Evolutionary conservation across 2,113 vertebrate species (phyloP).

Genomic region (Manacus vitellinus): DNA sequence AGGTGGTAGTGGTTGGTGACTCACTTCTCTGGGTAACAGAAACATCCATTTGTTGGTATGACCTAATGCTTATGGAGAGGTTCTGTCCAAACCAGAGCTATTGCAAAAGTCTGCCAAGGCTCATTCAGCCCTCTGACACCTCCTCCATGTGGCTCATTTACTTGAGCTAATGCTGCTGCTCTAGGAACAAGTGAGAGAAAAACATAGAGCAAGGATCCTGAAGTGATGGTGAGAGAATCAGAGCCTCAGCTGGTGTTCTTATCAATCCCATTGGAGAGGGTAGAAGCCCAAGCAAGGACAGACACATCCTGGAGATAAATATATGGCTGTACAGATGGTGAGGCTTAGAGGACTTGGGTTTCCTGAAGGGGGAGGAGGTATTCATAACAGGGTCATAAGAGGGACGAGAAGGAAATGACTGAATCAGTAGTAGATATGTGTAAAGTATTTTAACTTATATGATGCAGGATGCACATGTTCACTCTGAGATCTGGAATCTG

Average conservation of each 20-base stretch:
- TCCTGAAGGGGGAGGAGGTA: conserved; percentile 43
- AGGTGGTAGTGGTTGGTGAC: conserved; percentile 15
- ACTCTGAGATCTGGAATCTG: conserved; percentile 17
- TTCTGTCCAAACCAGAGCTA: not conserved
- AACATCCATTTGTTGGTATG: not conserved
- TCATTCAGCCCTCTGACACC: not conserved
- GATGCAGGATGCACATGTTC: conserved; percentile 62
- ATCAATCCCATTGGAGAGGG: not conserved
- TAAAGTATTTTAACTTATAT: conserved; percentile 15
- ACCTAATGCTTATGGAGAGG: conserved; percentile 5
- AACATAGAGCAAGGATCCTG: not conserved
- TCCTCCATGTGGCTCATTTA: not conserved
- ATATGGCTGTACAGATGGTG: conserved; percentile 46
- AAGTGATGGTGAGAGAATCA: not conserved
- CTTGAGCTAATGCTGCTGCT: not conserved
- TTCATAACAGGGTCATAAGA: conserved; percentile 43
- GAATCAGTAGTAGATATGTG: not conserved
- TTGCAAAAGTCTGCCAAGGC: not conserved
- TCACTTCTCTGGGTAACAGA: conserved; percentile 3
- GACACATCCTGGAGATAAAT: conserved; percentile 62
- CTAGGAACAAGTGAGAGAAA: not conserved
- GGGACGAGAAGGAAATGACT: conserved; percentile 56
- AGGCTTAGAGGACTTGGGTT: conserved; percentile 26
- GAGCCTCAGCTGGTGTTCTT: conserved; percentile 39
- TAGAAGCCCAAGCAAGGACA: conserved; percentile 45